Percentiles rank a stretch among this genome's conserved stretches.
phyloP scores from a whole-genome alignment of 1,140 invertebrate genomes.

The Drosophila fuyamai region DNA sequence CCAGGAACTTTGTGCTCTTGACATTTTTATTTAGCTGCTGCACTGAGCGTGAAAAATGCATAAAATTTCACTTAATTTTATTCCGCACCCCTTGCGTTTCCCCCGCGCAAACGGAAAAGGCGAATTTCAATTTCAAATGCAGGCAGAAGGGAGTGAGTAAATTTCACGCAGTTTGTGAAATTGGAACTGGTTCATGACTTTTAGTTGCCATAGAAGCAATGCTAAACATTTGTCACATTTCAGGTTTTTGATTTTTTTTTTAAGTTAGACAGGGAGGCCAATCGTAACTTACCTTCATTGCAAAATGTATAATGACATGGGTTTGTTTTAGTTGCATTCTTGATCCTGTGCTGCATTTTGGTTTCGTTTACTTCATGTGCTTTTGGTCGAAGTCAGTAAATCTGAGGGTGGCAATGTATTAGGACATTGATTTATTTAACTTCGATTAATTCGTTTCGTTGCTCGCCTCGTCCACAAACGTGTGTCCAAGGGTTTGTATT shows the following conservation, averaged over 20 bases:
- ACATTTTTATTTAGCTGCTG: conserved; percentile 84
- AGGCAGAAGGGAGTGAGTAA: conserved; percentile 7
- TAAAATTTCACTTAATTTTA: conserved; percentile 84
- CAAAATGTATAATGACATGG: background rate
- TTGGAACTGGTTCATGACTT: conserved; percentile 49
- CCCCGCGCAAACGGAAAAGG: conserved; percentile 12
- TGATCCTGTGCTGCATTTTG: conserved; percentile 9
- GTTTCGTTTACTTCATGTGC: conserved; percentile 3
- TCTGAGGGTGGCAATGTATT: conserved; percentile 69
- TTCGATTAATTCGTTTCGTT: conserved; percentile 83
- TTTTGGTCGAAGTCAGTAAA: conserved; percentile 48
- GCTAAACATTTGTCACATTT: conserved; percentile 29
- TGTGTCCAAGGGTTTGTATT: conserved; percentile 32
- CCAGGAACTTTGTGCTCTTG: conserved; percentile 64
- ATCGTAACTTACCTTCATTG: too few relatives aligned
- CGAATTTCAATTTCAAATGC: conserved; percentile 62
- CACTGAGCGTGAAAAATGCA: conserved; percentile 80
- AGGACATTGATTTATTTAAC: conserved; percentile 84
- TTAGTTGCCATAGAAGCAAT: conserved; percentile 66
- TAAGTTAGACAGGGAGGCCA: background rate
- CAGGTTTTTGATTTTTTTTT: background rate
- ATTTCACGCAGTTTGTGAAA: conserved; percentile 35
- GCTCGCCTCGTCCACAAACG: conserved; percentile 26
- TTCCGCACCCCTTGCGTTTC: conserved; percentile 14
- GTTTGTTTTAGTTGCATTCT: conserved; percentile 33